Evolutionary conservation across 2,113 vertebrate species (phyloP).

Genomic region (Collichthys lucidus): DNA sequence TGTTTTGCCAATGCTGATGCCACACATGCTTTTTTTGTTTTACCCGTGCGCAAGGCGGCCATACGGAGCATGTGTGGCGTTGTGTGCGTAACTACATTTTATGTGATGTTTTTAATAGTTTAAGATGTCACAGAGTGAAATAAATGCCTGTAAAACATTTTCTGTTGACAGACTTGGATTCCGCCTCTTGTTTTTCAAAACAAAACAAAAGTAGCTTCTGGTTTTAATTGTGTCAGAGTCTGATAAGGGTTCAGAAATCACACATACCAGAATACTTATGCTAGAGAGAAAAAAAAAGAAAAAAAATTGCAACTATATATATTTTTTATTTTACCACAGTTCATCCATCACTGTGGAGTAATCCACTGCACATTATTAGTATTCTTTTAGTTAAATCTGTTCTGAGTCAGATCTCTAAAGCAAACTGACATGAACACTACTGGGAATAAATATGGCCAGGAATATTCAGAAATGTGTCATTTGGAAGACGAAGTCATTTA

Average conservation of each 20-base stretch:
- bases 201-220: slow-evolving; percentile 41
- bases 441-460: background rate
- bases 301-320: slow-evolving; percentile 11
- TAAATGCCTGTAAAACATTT: slow-evolving; percentile 18
- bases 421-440: background rate
- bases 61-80: background rate
- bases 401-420: background rate
- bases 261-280: slow-evolving; percentile 27
- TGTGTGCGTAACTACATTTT: background rate
- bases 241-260: slow-evolving; percentile 31
- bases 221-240: slow-evolving; percentile 34
- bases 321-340: slow-evolving; percentile 34
- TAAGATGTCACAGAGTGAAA: slow-evolving; percentile 19
- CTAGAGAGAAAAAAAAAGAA: background rate
- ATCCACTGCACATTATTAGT: slow-evolving; percentile 18
- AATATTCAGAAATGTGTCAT: slow-evolving; percentile 43
- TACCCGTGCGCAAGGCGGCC: background rate
- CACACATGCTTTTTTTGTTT: background rate
- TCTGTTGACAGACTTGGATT: slow-evolving; percentile 10
- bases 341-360: slow-evolving; percentile 9
- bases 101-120: slow-evolving; percentile 17
- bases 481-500: slow-evolving; percentile 40
- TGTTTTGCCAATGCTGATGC: background rate
- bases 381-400: slow-evolving; percentile 20
- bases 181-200: slow-evolving; percentile 31